phyloP scores from a whole-genome alignment of 2,888 invertebrate species.

The Drosophila subquinaria region DNA sequence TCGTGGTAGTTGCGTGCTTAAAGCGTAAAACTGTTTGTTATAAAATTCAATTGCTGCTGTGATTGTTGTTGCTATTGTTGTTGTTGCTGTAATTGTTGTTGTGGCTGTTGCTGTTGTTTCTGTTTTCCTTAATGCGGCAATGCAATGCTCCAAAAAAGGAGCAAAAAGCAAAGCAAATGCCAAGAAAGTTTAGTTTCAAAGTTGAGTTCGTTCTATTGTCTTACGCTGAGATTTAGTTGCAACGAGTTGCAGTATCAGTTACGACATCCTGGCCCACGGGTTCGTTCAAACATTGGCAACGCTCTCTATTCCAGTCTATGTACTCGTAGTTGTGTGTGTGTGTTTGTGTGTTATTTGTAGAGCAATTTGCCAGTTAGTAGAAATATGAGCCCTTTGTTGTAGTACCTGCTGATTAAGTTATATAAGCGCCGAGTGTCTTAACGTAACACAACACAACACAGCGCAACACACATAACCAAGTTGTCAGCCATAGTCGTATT shows the following conservation, averaged over 20 bases:
- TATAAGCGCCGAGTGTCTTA: conserved; percentile 46
- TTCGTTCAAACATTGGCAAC: not conserved
- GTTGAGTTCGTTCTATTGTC: conserved; percentile 44
- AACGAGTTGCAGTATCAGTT: conserved; percentile 50
- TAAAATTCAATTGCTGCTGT: conserved; percentile 73
- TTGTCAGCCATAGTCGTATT: conserved; percentile 58
- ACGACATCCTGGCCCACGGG: conserved; percentile 8
- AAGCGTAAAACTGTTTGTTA: conserved; percentile 81
- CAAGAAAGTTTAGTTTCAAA: conserved; percentile 61
- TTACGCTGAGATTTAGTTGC: conserved; percentile 48
- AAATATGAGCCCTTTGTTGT: conserved; percentile 41
- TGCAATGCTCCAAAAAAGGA: conserved; percentile 54
- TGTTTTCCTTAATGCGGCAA: conserved; percentile 55
- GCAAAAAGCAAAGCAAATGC: conserved; percentile 32
- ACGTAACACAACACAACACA: conserved; percentile 5
- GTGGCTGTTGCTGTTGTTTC: conserved; percentile 12
- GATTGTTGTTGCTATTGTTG: conserved; percentile 12
- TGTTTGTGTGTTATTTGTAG: conserved; percentile 16
- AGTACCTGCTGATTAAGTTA: conserved; percentile 57
- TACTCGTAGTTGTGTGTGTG: not conserved
- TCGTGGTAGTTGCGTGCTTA: conserved; percentile 65
- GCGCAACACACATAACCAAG: conserved; percentile 31
- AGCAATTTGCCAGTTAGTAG: conserved; percentile 46
- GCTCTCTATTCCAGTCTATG: not conserved
- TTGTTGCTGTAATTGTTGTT: conserved; percentile 1